Evolutionary conservation across 2,113 vertebrate genomes (phyloP).

Genomic region (Syngnathus floridae): DNA sequence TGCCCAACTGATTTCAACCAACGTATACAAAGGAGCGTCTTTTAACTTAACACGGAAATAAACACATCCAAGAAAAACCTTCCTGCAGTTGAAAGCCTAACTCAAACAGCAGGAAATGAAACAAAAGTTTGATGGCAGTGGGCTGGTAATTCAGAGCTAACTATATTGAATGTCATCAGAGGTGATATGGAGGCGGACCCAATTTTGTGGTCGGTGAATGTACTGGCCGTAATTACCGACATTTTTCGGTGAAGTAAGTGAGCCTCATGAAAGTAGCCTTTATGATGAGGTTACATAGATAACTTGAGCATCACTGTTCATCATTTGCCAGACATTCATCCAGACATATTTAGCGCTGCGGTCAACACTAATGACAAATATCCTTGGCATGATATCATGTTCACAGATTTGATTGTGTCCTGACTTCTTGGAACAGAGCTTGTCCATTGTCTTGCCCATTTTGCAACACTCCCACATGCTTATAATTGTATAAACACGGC

Average conservation of each 20-base stretch:
- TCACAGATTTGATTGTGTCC: conserved; percentile 27
- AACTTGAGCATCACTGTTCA: conserved; percentile 23
- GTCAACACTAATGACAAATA: conserved; percentile 60
- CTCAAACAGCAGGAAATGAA: neutral
- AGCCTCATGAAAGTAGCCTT: neutral
- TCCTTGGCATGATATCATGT: conserved; percentile 59
- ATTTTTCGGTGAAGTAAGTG: neutral
- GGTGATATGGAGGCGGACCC: neutral
- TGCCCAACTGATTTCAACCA: too few relatives aligned
- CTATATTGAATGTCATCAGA: neutral
- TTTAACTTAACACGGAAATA: too few relatives aligned
- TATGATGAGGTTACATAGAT: conserved; percentile 28
- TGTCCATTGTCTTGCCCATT: conserved; percentile 54
- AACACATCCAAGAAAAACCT: neutral
- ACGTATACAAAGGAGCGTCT: too few relatives aligned
- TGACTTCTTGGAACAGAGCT: conserved; percentile 56
- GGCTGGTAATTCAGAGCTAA: neutral
- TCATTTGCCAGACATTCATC: conserved; percentile 30
- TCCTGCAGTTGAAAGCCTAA: neutral
- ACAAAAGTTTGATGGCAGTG: neutral
- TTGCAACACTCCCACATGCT: conserved; percentile 45
- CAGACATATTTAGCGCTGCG: conserved; percentile 27
- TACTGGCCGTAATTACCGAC: neutral
- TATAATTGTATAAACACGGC: conserved; percentile 73
- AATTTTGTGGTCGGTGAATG: neutral